Evolutionary conservation across 2,888 invertebrate genomes (phyloP), one percentile per base, ranked within the genome.

Genomic region (Pterostichus madidus): DNA sequence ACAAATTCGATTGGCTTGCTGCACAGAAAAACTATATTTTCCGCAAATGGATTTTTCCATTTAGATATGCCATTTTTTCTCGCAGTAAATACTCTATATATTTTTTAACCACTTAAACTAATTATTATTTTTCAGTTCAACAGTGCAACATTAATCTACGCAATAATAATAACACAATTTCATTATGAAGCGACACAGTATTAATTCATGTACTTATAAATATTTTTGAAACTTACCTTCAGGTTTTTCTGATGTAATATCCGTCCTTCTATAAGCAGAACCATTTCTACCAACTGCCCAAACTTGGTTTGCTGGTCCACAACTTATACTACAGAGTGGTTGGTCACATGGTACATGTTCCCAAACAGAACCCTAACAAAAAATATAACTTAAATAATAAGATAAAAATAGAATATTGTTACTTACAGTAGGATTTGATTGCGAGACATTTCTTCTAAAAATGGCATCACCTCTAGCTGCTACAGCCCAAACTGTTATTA

Each of bases 241-340:
- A 0, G 94, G 93, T 88, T 94, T 94, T 35, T 93, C 92, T 85
- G 91, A 89, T 6, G 93, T 93, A 56, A 97, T 94, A 13, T 96
- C 96, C 86, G 94, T 92, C 85, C 98, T 92, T 90, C 94, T 95
- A 89, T 95, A 97, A 2, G 96, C 93, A 85, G 96, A 95, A 49
- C 98, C 98, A 90, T 96, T 97, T 86, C 94, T 93, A 0, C 96
- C 96, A 13, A 96, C 93, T 0, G 96, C 96, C 98, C 98, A 98
- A 39, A 96, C 94, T 86, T 93, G 93, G 59, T 92, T 92, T 17
- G 92, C 90, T 17, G 94, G 93, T 13, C 94, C 94, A 84, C 95
- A 94, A 86, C 95, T 94, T 85, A 97, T 95, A 79, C 94, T 94
- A 52, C 93, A 91, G 84, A 97, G 91, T 1, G 95, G 92, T 89